Base-by-base conservation (phyloP, 2,888 invertebrate genomes). In the Brachyopa scutellaris region DNA sequence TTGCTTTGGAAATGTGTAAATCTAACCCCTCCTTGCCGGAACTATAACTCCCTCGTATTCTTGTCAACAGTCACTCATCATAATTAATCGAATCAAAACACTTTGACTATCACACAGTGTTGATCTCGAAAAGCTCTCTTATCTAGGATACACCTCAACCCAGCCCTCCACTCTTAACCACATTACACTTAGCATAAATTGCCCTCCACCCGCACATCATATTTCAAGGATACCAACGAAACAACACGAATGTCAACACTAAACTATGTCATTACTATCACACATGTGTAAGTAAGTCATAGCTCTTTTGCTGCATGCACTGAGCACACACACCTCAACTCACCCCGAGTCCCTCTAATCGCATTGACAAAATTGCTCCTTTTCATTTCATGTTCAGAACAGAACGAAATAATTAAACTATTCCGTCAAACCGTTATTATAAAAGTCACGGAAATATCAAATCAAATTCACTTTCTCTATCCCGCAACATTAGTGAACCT, bases 391-490 rank as follows among this genome's bases (percentile, higher is more conserved):
- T 59, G 72, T 59, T 66, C 57, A 15, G n/a, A n/a, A n/a, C 45
- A 51, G 49, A 72, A 36, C 59, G 40, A 72, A 59, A 72, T 73
- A 78, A 78, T 78, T 78, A 66, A 66, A 57, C 72, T 59, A 72
- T 66, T 72, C 72, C 64, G 51, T 72, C 64, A 45, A 64, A 53
- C 49, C 40, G 64, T 72, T 49, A 77, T 77, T 70, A 40, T 40
- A 42, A 40, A 51, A 72, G 88, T 88, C 88, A 88, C 88, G 88
- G 86, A 87, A 88, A 86, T 85, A 85, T 85, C 86, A 85, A 88
- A 88, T 88, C 86, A 88, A 85, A 79, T 79, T 70, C 67, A 70
- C 64, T 53, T 79, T 67, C 51, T 40, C 33, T 1, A 29, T n/a
- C n/a, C n/a, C 23, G 23, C 13, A 42, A 40, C 59, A 59, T 61